Base-by-base conservation (phyloP, 2,797 vertebrate genomes). In the Todus mexicanus region DNA sequence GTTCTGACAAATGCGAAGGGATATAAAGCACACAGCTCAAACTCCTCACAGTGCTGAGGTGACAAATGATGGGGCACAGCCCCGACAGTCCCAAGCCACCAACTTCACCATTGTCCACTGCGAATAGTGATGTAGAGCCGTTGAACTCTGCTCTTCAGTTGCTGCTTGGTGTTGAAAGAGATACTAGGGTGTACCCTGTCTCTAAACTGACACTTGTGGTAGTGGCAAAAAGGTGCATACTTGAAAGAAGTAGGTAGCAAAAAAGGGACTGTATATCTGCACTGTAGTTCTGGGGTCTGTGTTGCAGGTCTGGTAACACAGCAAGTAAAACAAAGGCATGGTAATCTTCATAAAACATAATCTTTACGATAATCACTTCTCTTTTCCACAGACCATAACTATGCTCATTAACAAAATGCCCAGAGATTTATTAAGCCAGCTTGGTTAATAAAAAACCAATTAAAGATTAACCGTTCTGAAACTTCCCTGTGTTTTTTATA, bases 371-470 rank as follows among this genome's bases (percentile, higher is more conserved):
- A 94, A 95, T 96, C 84, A 65, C 69, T 94, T 95, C 68, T 54
- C 94, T 97, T 95, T 96, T 95, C 94, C 86, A 90, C 51, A 87
- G 89, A 50, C 53, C 33, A 15, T 94, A 95, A 92, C 88, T 21
- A 15, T 90, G 69, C 81, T 89, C 73, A 56, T 97, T 96, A 95
- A 95, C 29, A 13, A 94, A 94, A 95, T 89, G 86, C 91, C 92
- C 87, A 75, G 78, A 94, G 92, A 96, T 96, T 96, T 97, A 97
- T 96, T 90, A 94, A 96, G 80, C 75, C 59, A 21, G 63, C 91
- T 93, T 84, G 64, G 91, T 84, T 93, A 86, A 89, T 91, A 96
- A 95, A 63, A 84, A 93, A 93, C 75, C 78, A 83, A 84, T 92
- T 93, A 86, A 86, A 90, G 43, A 95, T 95, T 96, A 97, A 97